Evolutionary conservation across 2,888 invertebrate genomes (phyloP).

Genomic region (Rhogogaster chlorosoma): DNA sequence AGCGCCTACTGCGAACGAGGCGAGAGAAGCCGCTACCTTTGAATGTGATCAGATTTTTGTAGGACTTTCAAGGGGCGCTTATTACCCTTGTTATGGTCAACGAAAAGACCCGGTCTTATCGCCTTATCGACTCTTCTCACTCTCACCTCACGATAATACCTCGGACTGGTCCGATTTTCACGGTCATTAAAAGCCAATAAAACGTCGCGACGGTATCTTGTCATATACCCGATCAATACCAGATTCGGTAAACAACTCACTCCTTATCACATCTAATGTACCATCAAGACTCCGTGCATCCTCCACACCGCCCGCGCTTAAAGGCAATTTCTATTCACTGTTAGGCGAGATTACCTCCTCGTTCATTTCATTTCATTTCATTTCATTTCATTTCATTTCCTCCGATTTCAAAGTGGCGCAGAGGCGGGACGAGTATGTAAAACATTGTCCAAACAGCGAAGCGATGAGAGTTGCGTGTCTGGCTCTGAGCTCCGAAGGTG

Average conservation of each 20-base stretch:
- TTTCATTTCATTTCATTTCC: neutral
- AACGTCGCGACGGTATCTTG: neutral
- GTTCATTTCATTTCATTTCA: neutral
- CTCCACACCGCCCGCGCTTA: neutral
- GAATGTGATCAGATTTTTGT: neutral
- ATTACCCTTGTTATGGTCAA: conserved; percentile 9
- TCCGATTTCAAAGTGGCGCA: conserved; percentile 32
- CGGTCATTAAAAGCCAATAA: conserved; percentile 25
- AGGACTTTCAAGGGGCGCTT: neutral
- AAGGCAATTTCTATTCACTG: conserved; percentile 27
- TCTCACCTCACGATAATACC: neutral
- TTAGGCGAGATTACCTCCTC: neutral
- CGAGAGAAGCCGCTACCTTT: conserved; percentile 19
- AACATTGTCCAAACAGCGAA: conserved; percentile 46
- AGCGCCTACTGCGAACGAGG: conserved; percentile 34
- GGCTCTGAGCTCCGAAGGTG: neutral
- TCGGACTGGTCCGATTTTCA: conserved; percentile 19
- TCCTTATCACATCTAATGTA: conserved; percentile 20
- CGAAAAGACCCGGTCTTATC: conserved; percentile 15
- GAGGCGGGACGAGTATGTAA: conserved; percentile 52
- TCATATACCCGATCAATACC: neutral
- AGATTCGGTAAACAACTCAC: neutral
- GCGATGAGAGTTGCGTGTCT: conserved; percentile 33
- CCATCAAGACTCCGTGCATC: neutral
- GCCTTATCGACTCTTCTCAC: conserved; percentile 14